phyloP scores from a whole-genome alignment of 2,113 vertebrate species.

The Pantherophis guttatus region DNA sequence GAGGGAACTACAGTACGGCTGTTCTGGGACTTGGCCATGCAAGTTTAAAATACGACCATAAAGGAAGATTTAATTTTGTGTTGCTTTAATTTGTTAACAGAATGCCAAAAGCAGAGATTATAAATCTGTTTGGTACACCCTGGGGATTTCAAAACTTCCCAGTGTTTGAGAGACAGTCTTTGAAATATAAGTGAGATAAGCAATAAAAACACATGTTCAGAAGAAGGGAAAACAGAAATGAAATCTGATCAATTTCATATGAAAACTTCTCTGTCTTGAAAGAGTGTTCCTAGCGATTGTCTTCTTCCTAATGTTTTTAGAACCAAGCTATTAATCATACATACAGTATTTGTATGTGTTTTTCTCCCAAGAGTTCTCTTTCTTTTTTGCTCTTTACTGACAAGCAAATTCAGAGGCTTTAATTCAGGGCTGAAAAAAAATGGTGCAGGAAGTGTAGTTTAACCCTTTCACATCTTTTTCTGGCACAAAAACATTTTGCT shows the following conservation, averaged over 20 bases:
- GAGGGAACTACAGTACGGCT: not conserved
- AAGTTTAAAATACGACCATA: not conserved
- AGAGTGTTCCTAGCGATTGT: not conserved
- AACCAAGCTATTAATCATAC: not conserved
- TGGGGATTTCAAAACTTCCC: not conserved
- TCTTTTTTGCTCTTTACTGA: not conserved
- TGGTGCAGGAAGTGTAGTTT: not conserved
- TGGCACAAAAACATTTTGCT: not conserved
- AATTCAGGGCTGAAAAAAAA: not conserved
- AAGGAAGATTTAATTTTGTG: constrained; percentile 2
- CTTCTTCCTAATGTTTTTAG: not conserved
- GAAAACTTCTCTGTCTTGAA: not conserved
- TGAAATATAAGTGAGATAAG: not conserved
- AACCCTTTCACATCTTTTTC: not conserved
- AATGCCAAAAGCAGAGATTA: not conserved
- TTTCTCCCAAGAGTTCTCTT: not conserved
- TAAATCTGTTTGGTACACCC: not conserved
- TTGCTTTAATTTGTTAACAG: not conserved
- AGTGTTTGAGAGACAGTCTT: not conserved
- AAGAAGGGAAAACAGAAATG: not conserved
- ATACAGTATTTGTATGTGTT: not conserved
- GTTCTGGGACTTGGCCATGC: not conserved
- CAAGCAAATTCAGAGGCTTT: not conserved
- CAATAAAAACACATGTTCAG: not conserved
- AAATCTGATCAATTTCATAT: not conserved